These are phyloP conservation scores for Zygaena filipendulae DNA, from an alignment of 2,888 invertebrate species.

Conservation along the genomic window DNA sequence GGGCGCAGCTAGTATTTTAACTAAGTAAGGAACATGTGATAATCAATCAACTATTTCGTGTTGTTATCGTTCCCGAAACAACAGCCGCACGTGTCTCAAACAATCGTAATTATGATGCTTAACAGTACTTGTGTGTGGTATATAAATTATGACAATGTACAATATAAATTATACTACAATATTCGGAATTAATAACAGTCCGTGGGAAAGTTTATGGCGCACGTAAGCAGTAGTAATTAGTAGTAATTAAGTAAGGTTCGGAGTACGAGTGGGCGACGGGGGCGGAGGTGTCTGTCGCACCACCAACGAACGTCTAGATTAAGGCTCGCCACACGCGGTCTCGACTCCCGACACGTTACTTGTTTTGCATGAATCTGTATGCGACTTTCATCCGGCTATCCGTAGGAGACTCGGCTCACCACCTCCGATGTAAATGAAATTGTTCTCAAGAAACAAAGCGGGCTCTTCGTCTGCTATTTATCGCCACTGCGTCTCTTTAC, in stretches of 20 bases:
- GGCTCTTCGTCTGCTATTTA: slow-evolving; percentile 57
- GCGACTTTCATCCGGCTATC: slow-evolving; percentile 57
- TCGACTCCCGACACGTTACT: slow-evolving; percentile 54
- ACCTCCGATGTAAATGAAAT: slow-evolving; percentile 67
- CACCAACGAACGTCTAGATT: slow-evolving; percentile 44
- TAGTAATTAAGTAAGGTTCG: slow-evolving; percentile 51
- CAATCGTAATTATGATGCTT: no score
- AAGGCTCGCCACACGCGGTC: slow-evolving; percentile 46
- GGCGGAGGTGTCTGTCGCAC: slow-evolving; percentile 30
- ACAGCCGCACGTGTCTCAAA: no score
- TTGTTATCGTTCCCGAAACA: no score
- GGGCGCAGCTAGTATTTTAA: no score
- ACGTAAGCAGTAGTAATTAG: slow-evolving; percentile 57
- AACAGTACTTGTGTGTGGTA: no score
- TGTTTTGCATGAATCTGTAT: slow-evolving; percentile 60
- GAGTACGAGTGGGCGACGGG: slow-evolving; percentile 24
- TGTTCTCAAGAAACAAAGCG: slow-evolving; percentile 64
- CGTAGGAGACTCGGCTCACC: slow-evolving; percentile 46
- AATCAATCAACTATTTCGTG: no score
- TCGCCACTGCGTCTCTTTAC: slow-evolving; percentile 58
- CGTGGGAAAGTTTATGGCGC: slow-evolving; percentile 48
- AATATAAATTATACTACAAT: slow-evolving; percentile 14
- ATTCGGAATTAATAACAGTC: slow-evolving; percentile 39
- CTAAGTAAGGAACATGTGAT: no score
- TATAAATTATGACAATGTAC: slow-evolving; percentile 3